Base-by-base conservation (phyloP, 2,113 vertebrate genomes). In the Bungarus multicinctus region DNA sequence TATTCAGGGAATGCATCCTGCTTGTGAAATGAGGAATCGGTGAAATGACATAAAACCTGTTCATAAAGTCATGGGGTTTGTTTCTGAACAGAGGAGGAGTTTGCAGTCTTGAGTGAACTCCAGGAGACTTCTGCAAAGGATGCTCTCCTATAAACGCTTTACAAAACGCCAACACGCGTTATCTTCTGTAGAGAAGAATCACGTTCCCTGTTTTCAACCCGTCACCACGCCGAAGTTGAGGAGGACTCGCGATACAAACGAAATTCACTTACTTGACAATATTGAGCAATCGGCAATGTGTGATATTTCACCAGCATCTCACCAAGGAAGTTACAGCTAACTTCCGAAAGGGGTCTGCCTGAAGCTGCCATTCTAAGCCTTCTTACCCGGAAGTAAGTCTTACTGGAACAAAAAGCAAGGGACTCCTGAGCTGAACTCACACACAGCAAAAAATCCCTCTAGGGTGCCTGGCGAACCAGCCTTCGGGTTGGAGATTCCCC, bases 121-220 rank as follows among this genome's bases (percentile, higher is more conserved):
- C 3, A 43, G 30, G 52, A 91, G 89, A 85, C 60, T 91, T 30
- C 69, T 58, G 60, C 90, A 94, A 53, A 88, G 93, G 92, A 87
- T 45, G 10, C 9, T 39, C 5, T 52, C 74, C 23, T 64, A 47
- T 20, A 25, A 69, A 22, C 57, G 18, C n/a, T 58, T 45, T 43
- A 20, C 14, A 10, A 22, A 85, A 34, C 30, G 20, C 10, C 86
- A 30, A 47, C 11, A 52, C 4, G 4, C 9, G 16, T 18, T 16
- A 27, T 27, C 9, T 34, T 88, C 12, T 12, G 55, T 25, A 53
- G 27, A 10, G 6, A n/a, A 85, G 60, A 53, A 25, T 25, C 39
- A 6, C 9, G 43, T 16, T 7, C 60, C n/a, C 14, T 20, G 3
- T 25, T 81, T 92, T 20, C 4, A 23, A 45, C 14, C 27, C 8